phyloP scores from a whole-genome alignment of 2,797 vertebrate species.

The Pipistrellus kuhlii region DNA sequence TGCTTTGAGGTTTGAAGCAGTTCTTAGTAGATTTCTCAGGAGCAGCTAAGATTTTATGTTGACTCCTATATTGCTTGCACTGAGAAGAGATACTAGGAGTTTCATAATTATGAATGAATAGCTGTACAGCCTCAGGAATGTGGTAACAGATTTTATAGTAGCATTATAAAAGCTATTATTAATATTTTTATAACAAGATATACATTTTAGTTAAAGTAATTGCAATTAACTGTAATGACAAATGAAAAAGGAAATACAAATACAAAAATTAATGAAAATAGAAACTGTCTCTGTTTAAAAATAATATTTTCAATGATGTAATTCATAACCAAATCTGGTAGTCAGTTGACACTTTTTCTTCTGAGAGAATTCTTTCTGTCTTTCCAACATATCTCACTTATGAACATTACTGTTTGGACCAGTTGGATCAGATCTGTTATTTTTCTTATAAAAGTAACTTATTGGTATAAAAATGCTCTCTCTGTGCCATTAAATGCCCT shows the following conservation, averaged over 20 bases:
- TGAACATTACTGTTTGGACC: not conserved
- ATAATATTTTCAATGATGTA: slow-evolving; percentile 29
- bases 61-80: not conserved
- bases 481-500: not conserved
- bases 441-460: slow-evolving; percentile 12
- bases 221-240: not conserved
- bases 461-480: not conserved
- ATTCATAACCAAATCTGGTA: not conserved
- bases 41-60: slow-evolving; percentile 38
- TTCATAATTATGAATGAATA: slow-evolving; percentile 44
- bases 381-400: not conserved
- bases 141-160: not conserved
- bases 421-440: not conserved
- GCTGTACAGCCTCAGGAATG: not conserved
- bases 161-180: not conserved
- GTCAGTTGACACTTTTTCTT: not conserved
- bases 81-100: not conserved
- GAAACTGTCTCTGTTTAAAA: not conserved
- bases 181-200: not conserved
- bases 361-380: not conserved
- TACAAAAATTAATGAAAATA: not conserved
- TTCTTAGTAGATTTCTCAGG: slow-evolving; percentile 31
- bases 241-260: not conserved
- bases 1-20: slow-evolving; percentile 56
- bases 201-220: slow-evolving; percentile 17